These are phyloP conservation scores for Bos javanicus DNA, from an alignment of 2,113 vertebrate genomes.

Conservation along the genomic window DNA sequence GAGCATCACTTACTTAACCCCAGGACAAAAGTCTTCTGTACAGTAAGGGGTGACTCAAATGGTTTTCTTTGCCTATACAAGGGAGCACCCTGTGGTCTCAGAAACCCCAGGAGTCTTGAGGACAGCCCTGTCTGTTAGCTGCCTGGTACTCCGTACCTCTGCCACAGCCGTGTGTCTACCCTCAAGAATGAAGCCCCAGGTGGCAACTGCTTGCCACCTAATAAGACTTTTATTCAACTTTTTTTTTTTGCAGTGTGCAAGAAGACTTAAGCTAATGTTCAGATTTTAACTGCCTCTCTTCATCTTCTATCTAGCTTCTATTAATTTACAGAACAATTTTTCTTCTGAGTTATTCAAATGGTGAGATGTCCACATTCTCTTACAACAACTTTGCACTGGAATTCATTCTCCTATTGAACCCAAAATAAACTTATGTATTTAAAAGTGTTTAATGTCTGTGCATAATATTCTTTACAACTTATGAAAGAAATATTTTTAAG, in stretches of 20 bases:
- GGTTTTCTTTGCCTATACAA: no score
- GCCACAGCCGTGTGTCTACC: rapidly evolving
- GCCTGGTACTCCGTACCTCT: not conserved
- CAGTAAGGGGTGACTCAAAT: rapidly evolving
- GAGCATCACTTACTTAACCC: not conserved
- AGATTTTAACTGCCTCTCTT: not conserved
- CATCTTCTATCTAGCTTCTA: not conserved
- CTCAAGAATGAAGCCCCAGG: not conserved
- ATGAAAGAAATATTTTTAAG: not conserved
- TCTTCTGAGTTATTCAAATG: not conserved
- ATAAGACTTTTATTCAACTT: not conserved
- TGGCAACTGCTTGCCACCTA: no score
- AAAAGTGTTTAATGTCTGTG: not conserved
- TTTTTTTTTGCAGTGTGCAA: not conserved
- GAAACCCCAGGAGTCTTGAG: rapidly evolving
- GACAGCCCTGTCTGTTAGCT: not conserved
- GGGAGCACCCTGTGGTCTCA: not conserved
- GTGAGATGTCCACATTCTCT: not conserved
- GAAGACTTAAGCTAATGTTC: not conserved
- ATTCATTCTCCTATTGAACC: not conserved
- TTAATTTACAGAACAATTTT: not conserved
- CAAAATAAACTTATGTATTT: not conserved
- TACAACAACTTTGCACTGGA: not conserved
- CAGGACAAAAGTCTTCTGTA: not conserved
- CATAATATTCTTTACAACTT: not conserved